A percentile compares a stretch with the other conserved stretches of the same genome.
Conservation (phyloP, 2,797 vertebrate genomes). For the Scomberomorus guttatus region DNA sequence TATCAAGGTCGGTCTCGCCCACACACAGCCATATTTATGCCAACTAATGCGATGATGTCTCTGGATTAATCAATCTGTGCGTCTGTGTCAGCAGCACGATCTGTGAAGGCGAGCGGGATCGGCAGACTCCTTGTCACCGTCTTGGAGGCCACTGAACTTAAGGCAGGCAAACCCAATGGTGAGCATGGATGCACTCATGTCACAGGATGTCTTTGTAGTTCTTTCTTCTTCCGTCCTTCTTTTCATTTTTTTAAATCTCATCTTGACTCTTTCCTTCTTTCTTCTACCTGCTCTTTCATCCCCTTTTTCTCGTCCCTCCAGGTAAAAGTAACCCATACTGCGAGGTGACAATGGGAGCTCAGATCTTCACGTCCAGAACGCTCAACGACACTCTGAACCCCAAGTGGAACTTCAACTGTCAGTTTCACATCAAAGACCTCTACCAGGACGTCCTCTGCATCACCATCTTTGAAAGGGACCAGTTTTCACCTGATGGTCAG, state of each 20-base stretch:
- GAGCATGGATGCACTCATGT: constrained; percentile 39
- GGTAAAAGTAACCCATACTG: constrained; percentile 97
- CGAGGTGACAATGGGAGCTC: constrained; percentile 96
- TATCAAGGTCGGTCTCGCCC: constrained; percentile 90
- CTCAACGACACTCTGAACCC: constrained; percentile 94
- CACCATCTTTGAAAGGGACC: constrained; percentile 94
- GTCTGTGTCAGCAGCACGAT: constrained; percentile 86
- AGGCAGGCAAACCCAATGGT: constrained; percentile 94
- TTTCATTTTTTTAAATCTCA: background rate
- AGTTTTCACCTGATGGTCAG: constrained; percentile 96
- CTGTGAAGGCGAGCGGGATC: constrained; percentile 92
- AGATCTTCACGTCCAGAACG: constrained; percentile 94
- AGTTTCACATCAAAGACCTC: constrained; percentile 96
- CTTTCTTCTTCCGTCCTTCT: background rate
- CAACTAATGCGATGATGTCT: background rate
- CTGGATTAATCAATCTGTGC: constrained; percentile 7
- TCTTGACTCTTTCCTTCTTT: background rate
- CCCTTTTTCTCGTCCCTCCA: constrained; percentile 54
- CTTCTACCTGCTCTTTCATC: background rate
- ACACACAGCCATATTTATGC: background rate
- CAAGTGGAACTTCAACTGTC: constrained; percentile 99
- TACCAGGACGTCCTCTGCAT: constrained; percentile 97
- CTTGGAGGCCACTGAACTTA: constrained; percentile 94
- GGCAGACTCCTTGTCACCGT: constrained; percentile 95
- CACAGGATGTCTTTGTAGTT: background rate